Evolutionary conservation across 2,113 vertebrate species (phyloP).

Genomic region (Phalacrocorax carbo): DNA sequence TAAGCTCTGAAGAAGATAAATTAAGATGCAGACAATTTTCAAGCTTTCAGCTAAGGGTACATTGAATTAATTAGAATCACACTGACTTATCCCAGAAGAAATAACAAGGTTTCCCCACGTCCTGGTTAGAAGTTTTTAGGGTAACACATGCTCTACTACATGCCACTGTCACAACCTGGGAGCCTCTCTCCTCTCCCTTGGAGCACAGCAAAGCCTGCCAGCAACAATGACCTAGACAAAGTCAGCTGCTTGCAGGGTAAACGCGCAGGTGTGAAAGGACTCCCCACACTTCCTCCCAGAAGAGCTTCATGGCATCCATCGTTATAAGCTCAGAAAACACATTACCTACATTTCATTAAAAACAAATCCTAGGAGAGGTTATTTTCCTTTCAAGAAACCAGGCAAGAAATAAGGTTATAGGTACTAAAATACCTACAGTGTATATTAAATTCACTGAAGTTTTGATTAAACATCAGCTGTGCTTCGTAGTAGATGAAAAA

Average conservation of each 20-base stretch:
- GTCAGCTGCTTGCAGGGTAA: neutral
- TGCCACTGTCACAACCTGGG: neutral
- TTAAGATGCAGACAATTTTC: neutral
- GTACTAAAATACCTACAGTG: constrained; percentile 26
- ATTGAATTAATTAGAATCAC: neutral
- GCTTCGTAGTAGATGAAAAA: neutral
- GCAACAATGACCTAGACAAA: neutral
- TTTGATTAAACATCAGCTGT: constrained; percentile 46
- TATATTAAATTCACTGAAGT: constrained; percentile 40
- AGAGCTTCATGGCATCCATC: neutral
- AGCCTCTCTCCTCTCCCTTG: neutral
- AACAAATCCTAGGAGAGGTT: constrained; percentile 25
- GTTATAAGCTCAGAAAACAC: neutral
- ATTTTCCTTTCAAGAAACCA: constrained; percentile 45
- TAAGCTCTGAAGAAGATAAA: neutral
- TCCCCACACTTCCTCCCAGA: neutral
- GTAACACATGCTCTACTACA: rapidly evolving
- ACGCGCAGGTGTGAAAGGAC: neutral
- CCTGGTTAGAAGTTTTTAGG: neutral
- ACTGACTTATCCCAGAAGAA: neutral
- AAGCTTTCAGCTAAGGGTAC: neutral
- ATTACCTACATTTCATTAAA: constrained; percentile 35
- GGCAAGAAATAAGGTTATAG: constrained; percentile 52
- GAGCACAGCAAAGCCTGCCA: neutral
- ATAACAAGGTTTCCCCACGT: neutral